Evolutionary conservation across 2,797 vertebrate species (phyloP), one percentile per base, ranked within the genome.

Genomic region (Tangara arthus): DNA sequence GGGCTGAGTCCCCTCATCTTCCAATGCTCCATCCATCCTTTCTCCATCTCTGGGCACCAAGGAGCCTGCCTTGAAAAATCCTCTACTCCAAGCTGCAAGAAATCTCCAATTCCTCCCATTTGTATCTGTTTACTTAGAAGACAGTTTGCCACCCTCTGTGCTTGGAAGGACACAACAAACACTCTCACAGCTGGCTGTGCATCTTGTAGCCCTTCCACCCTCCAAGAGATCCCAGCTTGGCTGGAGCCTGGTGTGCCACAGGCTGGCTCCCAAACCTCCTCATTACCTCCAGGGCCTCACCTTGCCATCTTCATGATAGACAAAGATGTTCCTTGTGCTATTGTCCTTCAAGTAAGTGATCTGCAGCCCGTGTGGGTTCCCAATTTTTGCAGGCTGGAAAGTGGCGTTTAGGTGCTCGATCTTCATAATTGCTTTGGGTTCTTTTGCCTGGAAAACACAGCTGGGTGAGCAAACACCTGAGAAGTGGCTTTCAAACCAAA

Each of bases 321-420:
- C 98, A 56, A 99, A 99, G 97, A 99, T 99, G 96, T 99, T 99
- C 82, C 99, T 98, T 84, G 99, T 99, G 98, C 99, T 99, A 92
- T 99, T 99, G 98, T 99, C 99, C 97, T 98, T 99, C 97, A 99
- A 93, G 98, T 99, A 99, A 57, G 99, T 99, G 97, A 99, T 99
- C 98, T 99, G 99, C 88, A 99, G 98, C 15, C 99, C 99, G 0
- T 99, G 98, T 0, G 99, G 98, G 97, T 99, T 99, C 69, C 99
- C 99, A 0, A 99, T 99, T 96, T 99, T 99, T 32, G 98, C 98
- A 0, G 99, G 99, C 95, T 99, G 99, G 97, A 99, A 99, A 73
- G 99, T 99, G 4, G 99, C 99, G 1, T 99, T 99, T 42, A 99
- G 98, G 24, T 99, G 99, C 69, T 99, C 99, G 1, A 99, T 99